Evolutionary conservation across 2,113 vertebrate species (phyloP).

Genomic region (Enhydra lutris): DNA sequence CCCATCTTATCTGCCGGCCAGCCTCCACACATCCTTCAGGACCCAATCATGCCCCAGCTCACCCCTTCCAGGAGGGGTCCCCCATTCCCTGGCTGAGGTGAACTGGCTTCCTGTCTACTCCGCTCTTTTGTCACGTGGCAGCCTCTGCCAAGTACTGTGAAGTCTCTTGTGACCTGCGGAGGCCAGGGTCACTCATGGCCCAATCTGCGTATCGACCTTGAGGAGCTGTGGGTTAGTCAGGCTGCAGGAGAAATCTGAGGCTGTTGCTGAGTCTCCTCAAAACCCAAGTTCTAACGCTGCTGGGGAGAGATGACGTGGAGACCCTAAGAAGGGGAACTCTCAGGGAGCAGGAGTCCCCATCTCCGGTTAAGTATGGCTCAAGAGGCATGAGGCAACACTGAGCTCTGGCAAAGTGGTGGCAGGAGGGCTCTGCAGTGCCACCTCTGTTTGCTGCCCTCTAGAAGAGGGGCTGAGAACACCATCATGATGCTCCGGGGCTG

Average conservation of each 20-base stretch:
- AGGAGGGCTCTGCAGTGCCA: too few relatives aligned
- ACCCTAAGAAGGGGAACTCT: not conserved
- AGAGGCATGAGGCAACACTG: not conserved
- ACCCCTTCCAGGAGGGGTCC: not conserved
- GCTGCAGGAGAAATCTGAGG: not conserved
- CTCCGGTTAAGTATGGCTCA: not conserved
- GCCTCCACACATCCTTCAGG: not conserved
- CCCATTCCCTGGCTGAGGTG: not conserved
- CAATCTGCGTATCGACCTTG: not conserved
- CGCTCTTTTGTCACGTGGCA: not conserved
- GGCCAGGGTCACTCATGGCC: not conserved
- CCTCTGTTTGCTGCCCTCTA: not conserved
- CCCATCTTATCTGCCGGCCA: not conserved
- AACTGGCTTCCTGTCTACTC: not conserved
- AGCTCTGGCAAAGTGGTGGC: not conserved
- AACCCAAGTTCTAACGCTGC: not conserved
- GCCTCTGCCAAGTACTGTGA: not conserved
- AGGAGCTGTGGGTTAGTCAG: not conserved
- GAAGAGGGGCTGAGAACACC: slow-evolving; percentile 19
- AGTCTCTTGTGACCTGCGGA: not conserved
- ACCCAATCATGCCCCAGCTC: not conserved
- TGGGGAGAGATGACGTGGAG: not conserved
- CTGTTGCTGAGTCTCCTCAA: not conserved
- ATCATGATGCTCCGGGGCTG: too few relatives aligned
- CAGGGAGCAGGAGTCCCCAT: not conserved